Base-by-base conservation (phyloP, 2,888 invertebrate genomes). In the Flexamia atlantica region DNA sequence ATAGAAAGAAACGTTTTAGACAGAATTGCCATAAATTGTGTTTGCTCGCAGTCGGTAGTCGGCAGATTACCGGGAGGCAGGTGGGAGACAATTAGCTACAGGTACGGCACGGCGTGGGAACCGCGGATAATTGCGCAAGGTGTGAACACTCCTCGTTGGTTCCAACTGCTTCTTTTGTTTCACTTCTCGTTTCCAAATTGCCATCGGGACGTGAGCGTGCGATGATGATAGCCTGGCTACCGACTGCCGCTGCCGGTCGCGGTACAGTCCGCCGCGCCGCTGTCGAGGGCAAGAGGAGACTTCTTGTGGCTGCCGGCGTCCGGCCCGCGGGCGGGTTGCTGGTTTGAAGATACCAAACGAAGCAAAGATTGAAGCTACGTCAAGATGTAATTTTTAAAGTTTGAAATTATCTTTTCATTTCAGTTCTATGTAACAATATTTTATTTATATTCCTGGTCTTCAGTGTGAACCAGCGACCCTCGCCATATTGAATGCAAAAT, bases 131-230 rank as follows among this genome's bases (percentile, higher is more conserved):
- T 76, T 76, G 76, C 76, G 30, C 2, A 50, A 76, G 76, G 50
- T 50, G 76, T 50, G 50, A 50, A 50, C 28, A 23, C 50, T 36
- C 50, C 46, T 46, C 9, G 23, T 28, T 50, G 46, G 76, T 5
- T 50, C 42, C 68, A 42, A 40, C 46, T 46, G 30, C 70, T 70
- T 60, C 82, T 70, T 76, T 82, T 82, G 82, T 82, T 82, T 81
- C 81, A 81, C 81, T 81, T 68, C 68, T 82, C 70, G 82, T 82
- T 82, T 82, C 53, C 70, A 82, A 82, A 82, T 82, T 82, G 82
- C 82, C 82, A 82, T 70, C 40, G 81, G 82, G 40, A 82, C 82
- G 82, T 82, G 82, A 82, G 50, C 82, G 82, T 30, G 72, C 82
- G 82, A 9, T 82, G 82, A 82, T 82, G 82, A 82, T 70, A 70